phyloP scores from a whole-genome alignment of 2,797 vertebrate genomes.

The Sphaeramia orbicularis region DNA sequence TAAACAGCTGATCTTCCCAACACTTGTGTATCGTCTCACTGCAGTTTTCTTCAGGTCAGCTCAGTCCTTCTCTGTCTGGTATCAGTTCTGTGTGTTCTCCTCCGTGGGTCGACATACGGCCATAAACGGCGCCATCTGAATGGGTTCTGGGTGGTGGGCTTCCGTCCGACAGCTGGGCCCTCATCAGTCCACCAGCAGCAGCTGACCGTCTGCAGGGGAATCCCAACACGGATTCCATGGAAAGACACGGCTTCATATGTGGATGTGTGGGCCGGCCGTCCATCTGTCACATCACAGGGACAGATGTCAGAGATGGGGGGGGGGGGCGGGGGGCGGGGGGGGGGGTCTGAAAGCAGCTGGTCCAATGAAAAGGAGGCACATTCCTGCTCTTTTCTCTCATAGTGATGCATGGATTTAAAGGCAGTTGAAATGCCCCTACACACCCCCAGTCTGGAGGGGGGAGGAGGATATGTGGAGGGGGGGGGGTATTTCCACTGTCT shows the following conservation, averaged over 20 bases:
- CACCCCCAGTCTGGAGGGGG: not conserved
- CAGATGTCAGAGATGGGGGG: constrained; percentile 60
- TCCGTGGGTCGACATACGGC: too few relatives aligned
- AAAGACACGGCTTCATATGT: constrained; percentile 60
- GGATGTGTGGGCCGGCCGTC: constrained; percentile 33
- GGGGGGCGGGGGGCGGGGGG: too few relatives aligned
- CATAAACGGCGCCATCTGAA: too few relatives aligned
- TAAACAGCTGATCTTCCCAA: too few relatives aligned
- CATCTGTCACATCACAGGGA: constrained; percentile 40
- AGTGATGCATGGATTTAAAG: constrained; percentile 15
- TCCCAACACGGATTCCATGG: constrained; percentile 42
- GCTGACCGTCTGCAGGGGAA: constrained; percentile 55
- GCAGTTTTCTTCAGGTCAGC: too few relatives aligned
- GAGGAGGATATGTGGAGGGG: constrained; percentile 22
- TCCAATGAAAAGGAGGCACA: constrained; percentile 72
- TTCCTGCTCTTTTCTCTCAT: constrained; percentile 74
- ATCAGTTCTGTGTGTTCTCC: too few relatives aligned
- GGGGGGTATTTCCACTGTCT: constrained; percentile 52
- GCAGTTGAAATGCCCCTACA: too few relatives aligned
- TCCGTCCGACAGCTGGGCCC: constrained; percentile 60
- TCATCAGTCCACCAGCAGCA: constrained; percentile 48
- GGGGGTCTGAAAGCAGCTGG: constrained; percentile 72
- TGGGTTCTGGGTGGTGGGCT: too few relatives aligned
- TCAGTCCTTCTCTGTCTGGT: too few relatives aligned
- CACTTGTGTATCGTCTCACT: too few relatives aligned